Conservation (phyloP, 2,888 invertebrate species). For the Hyles lineata region DNA sequence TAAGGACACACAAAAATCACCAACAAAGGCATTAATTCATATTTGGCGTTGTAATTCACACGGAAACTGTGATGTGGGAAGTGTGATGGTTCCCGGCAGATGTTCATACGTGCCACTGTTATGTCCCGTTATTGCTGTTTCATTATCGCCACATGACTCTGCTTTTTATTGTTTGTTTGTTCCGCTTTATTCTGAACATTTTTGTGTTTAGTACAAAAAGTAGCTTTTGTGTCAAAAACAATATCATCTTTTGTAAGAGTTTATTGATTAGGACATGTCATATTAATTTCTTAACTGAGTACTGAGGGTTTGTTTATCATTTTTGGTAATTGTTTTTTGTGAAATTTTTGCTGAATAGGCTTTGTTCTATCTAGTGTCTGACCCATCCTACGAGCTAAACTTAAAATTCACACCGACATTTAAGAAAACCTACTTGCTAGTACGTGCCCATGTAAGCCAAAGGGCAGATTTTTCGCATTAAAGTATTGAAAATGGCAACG, state of each 20-base stretch:
- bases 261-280: too few relatives aligned
- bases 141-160: slow-evolving; percentile 13
- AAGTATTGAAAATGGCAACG: neutral
- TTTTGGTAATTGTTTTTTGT: too few relatives aligned
- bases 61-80: slow-evolving; percentile 49
- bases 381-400: too few relatives aligned
- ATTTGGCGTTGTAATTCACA: slow-evolving; percentile 28
- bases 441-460: neutral
- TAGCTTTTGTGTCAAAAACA: too few relatives aligned
- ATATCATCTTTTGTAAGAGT: too few relatives aligned
- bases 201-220: neutral
- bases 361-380: too few relatives aligned
- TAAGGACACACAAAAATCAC: slow-evolving; percentile 2
- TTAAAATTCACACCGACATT: too few relatives aligned
- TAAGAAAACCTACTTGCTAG: too few relatives aligned
- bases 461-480: neutral
- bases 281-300: too few relatives aligned
- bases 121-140: slow-evolving; percentile 4
- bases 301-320: too few relatives aligned
- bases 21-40: neutral
- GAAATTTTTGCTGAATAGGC: too few relatives aligned
- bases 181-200: neutral
- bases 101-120: neutral
- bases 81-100: slow-evolving; percentile 37
- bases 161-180: neutral